Evolutionary conservation across 2,113 vertebrate genomes (phyloP), one percentile per base, ranked within the genome.

Genomic region (Nerophis lumbriciformis): DNA sequence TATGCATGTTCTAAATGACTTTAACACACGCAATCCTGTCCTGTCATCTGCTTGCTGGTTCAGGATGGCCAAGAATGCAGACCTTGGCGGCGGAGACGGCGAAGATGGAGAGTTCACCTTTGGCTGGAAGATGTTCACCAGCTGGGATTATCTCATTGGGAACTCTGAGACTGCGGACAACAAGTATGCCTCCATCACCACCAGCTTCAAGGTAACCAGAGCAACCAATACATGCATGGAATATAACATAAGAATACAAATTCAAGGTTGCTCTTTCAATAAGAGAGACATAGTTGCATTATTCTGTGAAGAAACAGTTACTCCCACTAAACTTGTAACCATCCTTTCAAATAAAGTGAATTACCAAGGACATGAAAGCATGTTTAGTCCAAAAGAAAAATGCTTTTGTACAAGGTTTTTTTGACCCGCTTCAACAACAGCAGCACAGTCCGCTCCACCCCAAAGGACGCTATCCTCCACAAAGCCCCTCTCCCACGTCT

Each of bases 121-220:
- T 61, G 94, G 93, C 84, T 99, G 95, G 93, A 99, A 99, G 88
- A 96, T 98, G 95, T 99, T 99, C 89, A 99, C 96, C 77, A 99
- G 97, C 87, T 98, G 97, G 96, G 97, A 99, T 83, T 99, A 98
- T 78, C 92, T 98, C 72, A 99, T 99, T 3, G 97, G 97, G 62
- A 99, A 99, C 44, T 83, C 96, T 6, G 97, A 98, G 81, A 98
- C 97, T 0, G 97, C 97, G 0, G 95, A 99, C 89, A 99, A 95
- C 88, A 99, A 98, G 50, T 98, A 92, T 4, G 95, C 92, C 59
- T 98, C 97, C 78, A 98, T 98, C 85, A 97, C 96, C 75, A 99
- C 95, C 73, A 98, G 94, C 83, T 99, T 99, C 84, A 98, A 98
- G 95, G 97, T 98, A 91, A 77, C 11, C 15, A 42, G 4, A 8